Evolutionary conservation across 2,888 invertebrate species (phyloP), one percentile per base, ranked within the genome.

Genomic region (Boloria selene): DNA sequence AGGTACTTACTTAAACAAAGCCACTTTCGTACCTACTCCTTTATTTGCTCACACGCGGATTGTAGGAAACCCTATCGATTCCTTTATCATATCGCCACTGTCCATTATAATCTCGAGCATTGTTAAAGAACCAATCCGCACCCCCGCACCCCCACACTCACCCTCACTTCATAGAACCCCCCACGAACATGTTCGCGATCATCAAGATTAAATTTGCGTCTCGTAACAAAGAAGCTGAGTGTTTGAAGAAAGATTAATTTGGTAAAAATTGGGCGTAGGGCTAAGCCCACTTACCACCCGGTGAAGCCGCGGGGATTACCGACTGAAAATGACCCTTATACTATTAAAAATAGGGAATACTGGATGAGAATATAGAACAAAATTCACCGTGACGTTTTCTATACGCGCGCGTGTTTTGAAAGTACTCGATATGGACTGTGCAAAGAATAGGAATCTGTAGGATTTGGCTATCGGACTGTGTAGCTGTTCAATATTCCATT

Each of bases 231-330:
- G 84, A 78, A 78, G 72, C 73, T 67, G 70, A 89, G 88, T 90
- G 90, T 90, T 90, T 90, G 87, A 82, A 82, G 82, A 84, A 82
- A 87, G 90, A 90, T 90, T 90, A 88, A 89, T 90, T 88, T 87
- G 81, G 84, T 67, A 82, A 86, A 88, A 86, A 82, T 84, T 86
- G 81, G 78, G 73, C 71, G 73, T 70, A 70, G 61, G 51, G 66
- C 70, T 67, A 64, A 72, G 70, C 70, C 69, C 69, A 68, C 71
- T 72, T 64, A 64, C 67, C 63, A 45, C 65, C 63, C 64, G 42
- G 42, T 53, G 59, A 52, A 65, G 22, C 38, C 50, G 53, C 51
- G 22, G 56, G 6, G 18, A 17, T 17, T 13, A 31, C 7, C 2
- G 26, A 26, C 31, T 17, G 50, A 49, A 59, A 50, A 13, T 26